Conservation (phyloP, 2,113 vertebrate genomes). For the Oxygymnocypris stewartii region DNA sequence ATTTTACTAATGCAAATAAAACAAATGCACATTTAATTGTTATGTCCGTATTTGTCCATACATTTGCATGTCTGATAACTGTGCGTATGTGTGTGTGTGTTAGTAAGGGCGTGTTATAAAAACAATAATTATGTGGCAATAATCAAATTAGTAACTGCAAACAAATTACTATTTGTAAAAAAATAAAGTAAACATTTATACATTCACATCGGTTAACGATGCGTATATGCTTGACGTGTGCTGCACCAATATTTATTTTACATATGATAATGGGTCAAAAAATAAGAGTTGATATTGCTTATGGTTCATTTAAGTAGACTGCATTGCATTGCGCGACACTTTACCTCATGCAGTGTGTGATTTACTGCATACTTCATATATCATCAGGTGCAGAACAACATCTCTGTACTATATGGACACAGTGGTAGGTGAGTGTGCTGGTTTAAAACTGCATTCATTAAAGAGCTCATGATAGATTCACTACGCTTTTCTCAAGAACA, state of each 20-base stretch:
- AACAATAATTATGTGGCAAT: neutral
- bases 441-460: neutral
- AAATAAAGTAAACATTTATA: neutral
- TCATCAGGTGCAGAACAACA: neutral
- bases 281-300: neutral
- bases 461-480: neutral
- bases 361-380: neutral
- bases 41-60: constrained; percentile 51
- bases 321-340: neutral
- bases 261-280: neutral
- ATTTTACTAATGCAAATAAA: neutral
- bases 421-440: neutral
- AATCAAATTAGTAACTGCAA: neutral
- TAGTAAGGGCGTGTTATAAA: constrained; percentile 1
- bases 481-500: neutral
- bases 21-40: neutral
- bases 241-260: neutral
- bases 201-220: neutral
- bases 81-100: neutral
- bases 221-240: neutral
- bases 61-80: neutral
- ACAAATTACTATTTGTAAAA: constrained; percentile 5
- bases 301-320: neutral
- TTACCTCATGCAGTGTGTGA: neutral
- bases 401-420: neutral